Percentiles rank a stretch among this genome's conserved stretches.
These are phyloP conservation scores for Malurus cyaneus DNA, from an alignment of 2,113 vertebrate species.

Conservation along the genomic window DNA sequence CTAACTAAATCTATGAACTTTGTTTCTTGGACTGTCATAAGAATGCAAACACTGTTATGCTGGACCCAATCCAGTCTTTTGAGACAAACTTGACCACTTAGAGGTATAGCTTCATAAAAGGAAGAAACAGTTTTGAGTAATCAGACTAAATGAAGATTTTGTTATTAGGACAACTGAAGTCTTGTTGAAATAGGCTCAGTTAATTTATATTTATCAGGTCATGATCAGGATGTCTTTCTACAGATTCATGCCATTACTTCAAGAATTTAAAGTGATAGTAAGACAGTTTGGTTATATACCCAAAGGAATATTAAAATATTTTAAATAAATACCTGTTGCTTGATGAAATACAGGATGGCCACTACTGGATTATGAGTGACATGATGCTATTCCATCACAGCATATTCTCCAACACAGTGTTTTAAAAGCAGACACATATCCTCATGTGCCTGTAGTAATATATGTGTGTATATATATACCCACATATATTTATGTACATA, in stretches of 20 bases:
- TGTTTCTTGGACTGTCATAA: neutral
- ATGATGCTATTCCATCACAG: neutral
- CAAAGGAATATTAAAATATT: neutral
- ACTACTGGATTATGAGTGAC: neutral
- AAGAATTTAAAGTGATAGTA: neutral
- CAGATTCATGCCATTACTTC: neutral
- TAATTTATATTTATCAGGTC: neutral
- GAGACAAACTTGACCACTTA: neutral
- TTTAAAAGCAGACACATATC: neutral
- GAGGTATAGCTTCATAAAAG: neutral
- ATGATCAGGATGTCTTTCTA: neutral
- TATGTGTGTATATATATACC: neutral
- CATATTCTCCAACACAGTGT: neutral
- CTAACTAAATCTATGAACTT: neutral
- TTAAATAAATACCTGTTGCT: neutral
- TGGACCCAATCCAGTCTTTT: neutral
- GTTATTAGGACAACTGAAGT: neutral
- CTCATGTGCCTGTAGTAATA: neutral
- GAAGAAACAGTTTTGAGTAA: neutral
- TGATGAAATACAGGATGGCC: neutral
- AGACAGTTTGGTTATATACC: neutral
- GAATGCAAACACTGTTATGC: neutral
- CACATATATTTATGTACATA: neutral
- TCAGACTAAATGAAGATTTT: neutral
- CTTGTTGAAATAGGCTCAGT: neutral